Evolutionary conservation across 2,113 vertebrate species (phyloP).

Genomic region (Apteryx owenii): DNA sequence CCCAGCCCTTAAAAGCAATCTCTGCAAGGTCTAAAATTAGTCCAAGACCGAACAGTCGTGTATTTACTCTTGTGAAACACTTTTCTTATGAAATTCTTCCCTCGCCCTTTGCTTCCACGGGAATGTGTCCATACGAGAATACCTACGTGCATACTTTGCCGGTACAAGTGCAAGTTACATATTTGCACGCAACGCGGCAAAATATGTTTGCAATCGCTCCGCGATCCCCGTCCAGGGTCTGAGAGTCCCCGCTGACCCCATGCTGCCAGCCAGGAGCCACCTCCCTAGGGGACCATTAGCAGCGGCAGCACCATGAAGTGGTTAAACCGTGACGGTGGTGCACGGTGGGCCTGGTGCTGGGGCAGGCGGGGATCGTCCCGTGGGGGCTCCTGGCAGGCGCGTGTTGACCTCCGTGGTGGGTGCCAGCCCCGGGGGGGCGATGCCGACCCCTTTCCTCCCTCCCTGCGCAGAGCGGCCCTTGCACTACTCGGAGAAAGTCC

Average conservation of each 20-base stretch:
- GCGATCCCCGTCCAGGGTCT: neutral
- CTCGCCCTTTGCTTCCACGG: neutral
- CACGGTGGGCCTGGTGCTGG: neutral
- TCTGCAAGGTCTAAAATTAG: no score
- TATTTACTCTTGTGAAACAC: rapidly evolving
- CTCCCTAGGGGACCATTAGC: neutral
- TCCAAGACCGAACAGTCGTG: neutral
- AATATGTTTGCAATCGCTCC: rapidly evolving
- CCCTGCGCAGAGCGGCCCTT: slow-evolving; percentile 86
- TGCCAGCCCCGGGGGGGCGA: no score
- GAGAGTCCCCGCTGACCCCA: neutral
- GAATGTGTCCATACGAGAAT: neutral
- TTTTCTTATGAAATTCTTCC: neutral
- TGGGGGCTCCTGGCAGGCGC: no score
- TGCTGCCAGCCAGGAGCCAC: neutral
- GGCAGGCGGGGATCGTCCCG: neutral
- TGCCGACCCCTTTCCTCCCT: neutral
- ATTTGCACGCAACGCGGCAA: rapidly evolving
- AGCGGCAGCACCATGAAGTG: neutral
- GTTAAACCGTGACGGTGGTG: neutral
- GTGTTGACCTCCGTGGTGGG: no score
- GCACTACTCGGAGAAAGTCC: slow-evolving; percentile 90
- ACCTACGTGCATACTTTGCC: rapidly evolving
- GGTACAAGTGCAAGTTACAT: rapidly evolving
- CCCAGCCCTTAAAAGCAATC: neutral